Evolutionary conservation across 2,797 vertebrate genomes (phyloP).

Genomic region (Hapalemur alaotrensis): DNA sequence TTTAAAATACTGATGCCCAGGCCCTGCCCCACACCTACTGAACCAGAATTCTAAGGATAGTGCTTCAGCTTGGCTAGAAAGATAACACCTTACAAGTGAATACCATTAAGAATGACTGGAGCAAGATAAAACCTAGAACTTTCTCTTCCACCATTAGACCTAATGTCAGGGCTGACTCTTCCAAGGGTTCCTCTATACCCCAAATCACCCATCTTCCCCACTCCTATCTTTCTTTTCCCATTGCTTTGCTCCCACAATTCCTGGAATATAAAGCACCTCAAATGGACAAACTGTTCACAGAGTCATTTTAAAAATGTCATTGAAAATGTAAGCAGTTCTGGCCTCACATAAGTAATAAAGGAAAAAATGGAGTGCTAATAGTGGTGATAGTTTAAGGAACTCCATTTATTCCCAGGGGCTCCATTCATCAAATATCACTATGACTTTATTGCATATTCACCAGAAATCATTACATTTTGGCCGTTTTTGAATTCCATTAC

Average conservation of each 20-base stretch:
- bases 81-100: background rate
- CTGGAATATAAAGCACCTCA: slow-evolving; percentile 6
- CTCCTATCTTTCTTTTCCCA: background rate
- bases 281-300: slow-evolving; percentile 40
- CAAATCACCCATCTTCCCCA: background rate
- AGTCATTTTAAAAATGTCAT: slow-evolving; percentile 60
- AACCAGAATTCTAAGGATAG: background rate
- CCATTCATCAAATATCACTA: slow-evolving; percentile 64
- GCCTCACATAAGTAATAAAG: slow-evolving; percentile 48
- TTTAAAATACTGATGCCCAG: background rate
- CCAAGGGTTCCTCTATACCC: background rate
- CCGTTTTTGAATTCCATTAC: slow-evolving; percentile 58
- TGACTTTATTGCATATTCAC: slow-evolving; percentile 61
- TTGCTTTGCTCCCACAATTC: background rate
- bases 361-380: slow-evolving; percentile 36
- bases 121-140: background rate
- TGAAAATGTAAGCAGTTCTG: slow-evolving; percentile 58
- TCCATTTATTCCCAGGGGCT: slow-evolving; percentile 39
- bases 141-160: background rate
- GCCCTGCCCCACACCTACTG: background rate
- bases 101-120: background rate
- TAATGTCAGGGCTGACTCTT: background rate
- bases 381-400: slow-evolving; percentile 55
- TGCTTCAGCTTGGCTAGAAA: background rate
- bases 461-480: slow-evolving; percentile 60